Evolutionary conservation across 2,113 vertebrate genomes (phyloP).

Genomic region (Parotia lawesii): DNA sequence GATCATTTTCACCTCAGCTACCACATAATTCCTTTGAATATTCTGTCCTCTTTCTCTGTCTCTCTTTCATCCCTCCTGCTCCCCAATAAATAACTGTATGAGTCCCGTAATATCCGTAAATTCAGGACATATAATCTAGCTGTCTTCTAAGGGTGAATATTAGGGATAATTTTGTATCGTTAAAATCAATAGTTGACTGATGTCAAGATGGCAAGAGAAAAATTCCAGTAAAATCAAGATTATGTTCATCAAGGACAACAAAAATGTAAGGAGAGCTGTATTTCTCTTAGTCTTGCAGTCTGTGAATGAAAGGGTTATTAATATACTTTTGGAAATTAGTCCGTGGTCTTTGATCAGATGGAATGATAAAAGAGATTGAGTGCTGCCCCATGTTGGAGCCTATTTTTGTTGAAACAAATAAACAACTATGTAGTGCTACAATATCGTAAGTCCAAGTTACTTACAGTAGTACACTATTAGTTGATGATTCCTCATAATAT

Average conservation of each 20-base stretch:
- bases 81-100: not conserved
- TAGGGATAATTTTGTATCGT: not conserved
- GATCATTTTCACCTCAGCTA: too few species aligned
- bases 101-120: not conserved
- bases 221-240: not conserved
- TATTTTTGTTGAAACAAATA: not conserved
- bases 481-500: not conserved
- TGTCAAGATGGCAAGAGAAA: not conserved
- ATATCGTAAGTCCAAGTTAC: not conserved
- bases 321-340: not conserved
- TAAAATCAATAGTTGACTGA: not conserved
- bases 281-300: not conserved
- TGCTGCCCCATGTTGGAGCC: not conserved
- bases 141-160: not conserved
- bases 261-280: not conserved
- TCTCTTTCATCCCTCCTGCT: not conserved
- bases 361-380: not conserved
- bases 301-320: not conserved
- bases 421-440: not conserved
- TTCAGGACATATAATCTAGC: not conserved
- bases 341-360: not conserved
- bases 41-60: not conserved
- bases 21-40: not conserved
- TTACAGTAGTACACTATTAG: not conserved
- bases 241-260: not conserved